Base-by-base conservation (phyloP, 2,797 vertebrate genomes). In the Margarornis squamiger region DNA sequence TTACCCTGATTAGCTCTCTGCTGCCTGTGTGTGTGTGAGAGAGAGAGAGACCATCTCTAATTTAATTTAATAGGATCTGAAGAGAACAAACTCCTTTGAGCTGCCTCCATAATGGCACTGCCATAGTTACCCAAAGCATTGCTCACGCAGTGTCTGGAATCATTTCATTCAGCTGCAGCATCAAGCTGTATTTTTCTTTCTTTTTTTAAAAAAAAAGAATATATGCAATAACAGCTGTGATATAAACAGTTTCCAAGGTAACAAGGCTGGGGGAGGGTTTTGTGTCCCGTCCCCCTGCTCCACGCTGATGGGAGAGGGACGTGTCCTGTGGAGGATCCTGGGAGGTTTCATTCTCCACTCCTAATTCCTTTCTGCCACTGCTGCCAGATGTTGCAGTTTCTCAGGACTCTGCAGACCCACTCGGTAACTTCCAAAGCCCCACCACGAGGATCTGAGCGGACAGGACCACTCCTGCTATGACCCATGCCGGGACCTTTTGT, bases 361-460 rank as follows among this genome's bases (percentile, higher is more conserved):
- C 95, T 68, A 97, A 98, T 98, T 97, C 97, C 98, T 98, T 98
- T 98, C 98, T 97, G 98, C 98, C 98, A 98, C 98, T 86, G 95
- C 97, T 97, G 98, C 98, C 99, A 99, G 98, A 99, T 98, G 98
- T 98, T 98, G 86, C 92, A 34, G 90, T 77, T 95, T 93, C 97
- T 93, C 84, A 57, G 95, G 91, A 90, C 95, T 24, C 23, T 3
- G 41, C 48, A 22, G 92, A 94, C 73, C 87, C 79, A 45, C 82
- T 67, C 18, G 39, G 88, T 77, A 83, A 84, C 95, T 93, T 90
- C 70, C 90, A 29, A 52, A 95, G 93, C 86, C 32, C 58, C 11
- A 8, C 84, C 54, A 73, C 8, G 2, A 41, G 84, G 61, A 86
- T 74, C 41, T 21, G 86, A 72, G 90, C 10, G 2, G 57, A 55